Evolutionary conservation across 2,888 invertebrate genomes (phyloP).

Genomic region (Leucophora obtusa): DNA sequence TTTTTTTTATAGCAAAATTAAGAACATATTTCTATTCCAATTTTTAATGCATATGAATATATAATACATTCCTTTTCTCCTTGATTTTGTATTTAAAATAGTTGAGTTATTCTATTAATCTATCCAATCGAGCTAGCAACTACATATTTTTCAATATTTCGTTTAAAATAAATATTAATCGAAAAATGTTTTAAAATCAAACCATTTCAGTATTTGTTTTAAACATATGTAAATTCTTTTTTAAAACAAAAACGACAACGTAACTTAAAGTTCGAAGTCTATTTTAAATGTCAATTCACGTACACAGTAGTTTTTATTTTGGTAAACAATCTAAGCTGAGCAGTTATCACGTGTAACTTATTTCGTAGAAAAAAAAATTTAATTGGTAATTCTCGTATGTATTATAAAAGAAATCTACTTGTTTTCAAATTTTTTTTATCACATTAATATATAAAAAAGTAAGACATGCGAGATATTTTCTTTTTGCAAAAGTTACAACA

Average conservation of each 20-base stretch:
- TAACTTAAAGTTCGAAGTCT: neutral
- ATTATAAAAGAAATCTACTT: too few species aligned
- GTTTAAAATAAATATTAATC: neutral
- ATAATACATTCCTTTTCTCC: constrained; percentile 50
- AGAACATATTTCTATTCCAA: neutral
- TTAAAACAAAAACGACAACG: neutral
- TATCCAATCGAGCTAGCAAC: too few species aligned
- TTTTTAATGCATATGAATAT: constrained; percentile 44
- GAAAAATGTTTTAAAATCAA: neutral
- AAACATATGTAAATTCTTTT: neutral
- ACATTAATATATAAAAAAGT: too few species aligned
- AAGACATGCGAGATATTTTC: neutral
- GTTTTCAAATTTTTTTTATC: too few species aligned
- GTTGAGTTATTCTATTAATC: neutral
- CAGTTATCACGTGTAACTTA: too few species aligned
- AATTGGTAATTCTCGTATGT: neutral
- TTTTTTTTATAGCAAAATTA: neutral
- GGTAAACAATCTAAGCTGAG: too few species aligned
- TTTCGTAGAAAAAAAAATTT: too few species aligned
- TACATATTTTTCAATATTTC: neutral
- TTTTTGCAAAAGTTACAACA: too few species aligned
- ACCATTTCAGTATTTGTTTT: constrained; percentile 56
- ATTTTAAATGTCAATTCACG: neutral
- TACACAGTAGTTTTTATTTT: neutral
- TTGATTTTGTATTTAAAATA: constrained; percentile 1